Percentiles rank a stretch among this genome's conserved stretches.
phyloP scores from a whole-genome alignment of 1,140 invertebrate genomes.

The Trichonephila clavipes region DNA sequence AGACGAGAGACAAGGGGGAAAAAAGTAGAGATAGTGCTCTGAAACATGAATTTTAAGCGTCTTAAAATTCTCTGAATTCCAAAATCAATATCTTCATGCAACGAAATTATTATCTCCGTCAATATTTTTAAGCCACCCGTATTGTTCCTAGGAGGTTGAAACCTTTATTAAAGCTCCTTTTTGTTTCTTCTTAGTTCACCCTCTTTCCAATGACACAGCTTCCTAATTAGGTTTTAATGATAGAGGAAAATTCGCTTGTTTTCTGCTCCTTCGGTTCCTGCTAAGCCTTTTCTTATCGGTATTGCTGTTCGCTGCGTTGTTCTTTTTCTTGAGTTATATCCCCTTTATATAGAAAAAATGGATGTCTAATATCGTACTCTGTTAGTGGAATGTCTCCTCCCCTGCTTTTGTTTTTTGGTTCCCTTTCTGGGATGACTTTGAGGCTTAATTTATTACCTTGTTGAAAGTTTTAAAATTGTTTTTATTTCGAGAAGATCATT shows the following conservation, averaged over 20 bases:
- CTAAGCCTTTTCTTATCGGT: conserved; percentile 42
- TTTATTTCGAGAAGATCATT: conserved; percentile 42
- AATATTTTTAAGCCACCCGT: conserved; percentile 47
- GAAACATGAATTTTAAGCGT: conserved; percentile 20
- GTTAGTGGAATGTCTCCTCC: background rate
- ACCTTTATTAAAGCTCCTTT: conserved; percentile 54
- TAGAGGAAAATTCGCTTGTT: conserved; percentile 57
- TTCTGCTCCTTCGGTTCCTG: conserved; percentile 44
- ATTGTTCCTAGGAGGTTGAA: conserved; percentile 44
- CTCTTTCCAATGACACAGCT: conserved; percentile 9
- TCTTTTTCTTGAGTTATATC: background rate
- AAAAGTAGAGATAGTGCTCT: background rate
- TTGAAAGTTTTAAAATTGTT: conserved; percentile 65
- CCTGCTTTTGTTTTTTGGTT: background rate
- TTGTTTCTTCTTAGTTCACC: background rate
- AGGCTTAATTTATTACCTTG: conserved; percentile 67
- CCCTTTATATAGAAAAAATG: conserved; percentile 43
- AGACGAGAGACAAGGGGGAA: background rate
- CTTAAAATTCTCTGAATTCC: conserved; percentile 14
- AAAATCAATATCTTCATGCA: conserved; percentile 54
- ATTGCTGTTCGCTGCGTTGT: background rate
- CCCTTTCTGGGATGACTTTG: conserved; percentile 4
- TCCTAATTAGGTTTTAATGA: conserved; percentile 66
- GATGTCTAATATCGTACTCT: conserved; percentile 48
- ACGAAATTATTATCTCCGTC: conserved; percentile 30